Conservation (phyloP, 2,888 invertebrate genomes). For the Adineta ricciae region DNA sequence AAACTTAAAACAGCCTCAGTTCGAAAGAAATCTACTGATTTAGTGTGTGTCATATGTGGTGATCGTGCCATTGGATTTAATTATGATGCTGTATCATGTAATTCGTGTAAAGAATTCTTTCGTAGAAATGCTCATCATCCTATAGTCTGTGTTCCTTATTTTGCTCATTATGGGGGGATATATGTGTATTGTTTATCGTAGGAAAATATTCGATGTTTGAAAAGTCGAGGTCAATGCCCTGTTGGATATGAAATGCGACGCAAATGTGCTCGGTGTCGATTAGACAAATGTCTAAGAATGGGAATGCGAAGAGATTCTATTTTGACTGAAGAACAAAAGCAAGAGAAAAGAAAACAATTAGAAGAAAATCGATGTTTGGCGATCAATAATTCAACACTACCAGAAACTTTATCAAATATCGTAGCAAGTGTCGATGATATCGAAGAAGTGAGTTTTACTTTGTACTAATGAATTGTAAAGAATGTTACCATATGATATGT, state of each 20-base stretch:
- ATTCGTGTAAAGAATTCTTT: not conserved
- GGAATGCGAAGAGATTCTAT: not conserved
- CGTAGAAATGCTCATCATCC: not conserved
- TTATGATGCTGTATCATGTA: not conserved
- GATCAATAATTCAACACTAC: no score
- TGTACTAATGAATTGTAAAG: no score
- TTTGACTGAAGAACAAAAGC: not conserved
- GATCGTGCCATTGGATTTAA: not conserved
- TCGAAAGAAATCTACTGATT: not conserved
- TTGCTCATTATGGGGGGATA: not conserved
- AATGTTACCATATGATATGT: no score
- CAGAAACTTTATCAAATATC: no score
- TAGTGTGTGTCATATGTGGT: not conserved
- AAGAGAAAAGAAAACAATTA: not conserved
- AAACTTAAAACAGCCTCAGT: not conserved
- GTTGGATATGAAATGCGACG: not conserved
- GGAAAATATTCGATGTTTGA: not conserved
- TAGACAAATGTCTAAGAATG: not conserved
- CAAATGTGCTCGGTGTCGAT: not conserved
- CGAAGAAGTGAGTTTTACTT: no score
- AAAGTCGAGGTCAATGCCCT: not conserved
- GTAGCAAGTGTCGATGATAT: no score
- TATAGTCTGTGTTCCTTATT: not conserved
- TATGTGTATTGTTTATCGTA: not conserved
- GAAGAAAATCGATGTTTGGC: no score